Evolutionary conservation across 2,113 vertebrate genomes (phyloP), one percentile per base, ranked within the genome.

Genomic region (Nannospalax galili): DNA sequence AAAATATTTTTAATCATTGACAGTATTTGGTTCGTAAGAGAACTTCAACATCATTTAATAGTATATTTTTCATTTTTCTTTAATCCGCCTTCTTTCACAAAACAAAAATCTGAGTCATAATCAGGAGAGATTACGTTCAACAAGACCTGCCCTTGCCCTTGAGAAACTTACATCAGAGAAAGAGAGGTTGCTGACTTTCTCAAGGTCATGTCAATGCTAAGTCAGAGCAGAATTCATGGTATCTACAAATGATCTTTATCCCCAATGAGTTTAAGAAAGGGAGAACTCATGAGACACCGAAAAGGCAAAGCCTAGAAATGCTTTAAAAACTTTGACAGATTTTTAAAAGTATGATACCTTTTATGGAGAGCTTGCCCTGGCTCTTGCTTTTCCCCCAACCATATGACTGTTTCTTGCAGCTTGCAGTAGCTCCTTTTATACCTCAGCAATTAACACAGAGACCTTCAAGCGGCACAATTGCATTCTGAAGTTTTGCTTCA

Each of bases 401-500:
- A 17, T 35, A 19, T 67, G 56, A n/a, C 1, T 65, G 73, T 26
- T 78, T 86, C 58, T 82, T 89, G 45, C 11, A 88, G 52, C 52
- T 65, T 42, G 32, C n/a, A 69, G n/a, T 14, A 40, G 17, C 8
- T 42, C 84, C 52, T 65, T 16, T 7, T 45, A 22, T 37, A 22
- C 28, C 56, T 48, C 2, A 0, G 5, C 6, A 16, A 5, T 65
- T 15, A n/a, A 10, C n/a, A 45, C 0, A 37, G 75, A 81, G 58
- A 80, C 35, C 67, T 75, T 32, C 42, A 56, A 81, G 60, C 1
- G 75, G n/a, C 42, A 81, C n/a, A 86, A 37, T 15, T 70, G 56
- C 17, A 45, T 91, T 93, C 77, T 86, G 75, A 96, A 92, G 74
- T 81, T 84, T 78, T 69, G 73, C 75, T 70, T 90, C 75, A 73